Evolutionary conservation across 2,888 invertebrate species (phyloP).

Genomic region (Escarpia spicata): DNA sequence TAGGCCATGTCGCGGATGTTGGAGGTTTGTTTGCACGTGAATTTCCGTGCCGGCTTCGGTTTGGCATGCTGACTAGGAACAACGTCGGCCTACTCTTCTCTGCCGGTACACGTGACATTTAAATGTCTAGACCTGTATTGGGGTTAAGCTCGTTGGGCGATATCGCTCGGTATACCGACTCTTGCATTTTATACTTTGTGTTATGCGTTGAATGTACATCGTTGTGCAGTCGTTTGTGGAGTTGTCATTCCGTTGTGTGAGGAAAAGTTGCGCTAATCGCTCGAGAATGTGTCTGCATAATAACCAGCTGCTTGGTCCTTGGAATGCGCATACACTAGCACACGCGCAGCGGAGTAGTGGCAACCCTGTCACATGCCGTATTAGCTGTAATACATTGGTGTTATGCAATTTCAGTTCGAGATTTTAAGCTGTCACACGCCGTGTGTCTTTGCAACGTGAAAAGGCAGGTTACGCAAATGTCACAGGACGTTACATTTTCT

Average conservation of each 20-base stretch:
- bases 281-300: not conserved
- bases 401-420: not conserved
- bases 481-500: not conserved
- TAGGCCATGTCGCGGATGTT: not conserved
- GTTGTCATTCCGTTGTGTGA: not conserved
- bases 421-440: not conserved
- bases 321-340: not conserved
- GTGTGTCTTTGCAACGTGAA: not conserved
- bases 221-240: not conserved
- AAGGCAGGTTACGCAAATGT: not conserved
- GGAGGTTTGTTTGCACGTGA: not conserved
- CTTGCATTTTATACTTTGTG: not conserved
- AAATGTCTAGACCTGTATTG: slow-evolving; percentile 8
- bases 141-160: not conserved
- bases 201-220: not conserved
- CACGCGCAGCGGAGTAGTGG: not conserved
- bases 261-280: not conserved
- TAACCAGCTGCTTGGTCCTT: not conserved
- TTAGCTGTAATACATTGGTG: not conserved
- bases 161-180: not conserved
- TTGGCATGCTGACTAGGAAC: not conserved
- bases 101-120: slow-evolving; percentile 13
- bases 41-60: not conserved
- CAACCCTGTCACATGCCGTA: not conserved
- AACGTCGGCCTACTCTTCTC: not conserved